A percentile compares a stretch with the other conserved stretches of the same genome.
Conservation (phyloP, 2,113 vertebrate genomes). For the Cyanoderma ruficeps region DNA sequence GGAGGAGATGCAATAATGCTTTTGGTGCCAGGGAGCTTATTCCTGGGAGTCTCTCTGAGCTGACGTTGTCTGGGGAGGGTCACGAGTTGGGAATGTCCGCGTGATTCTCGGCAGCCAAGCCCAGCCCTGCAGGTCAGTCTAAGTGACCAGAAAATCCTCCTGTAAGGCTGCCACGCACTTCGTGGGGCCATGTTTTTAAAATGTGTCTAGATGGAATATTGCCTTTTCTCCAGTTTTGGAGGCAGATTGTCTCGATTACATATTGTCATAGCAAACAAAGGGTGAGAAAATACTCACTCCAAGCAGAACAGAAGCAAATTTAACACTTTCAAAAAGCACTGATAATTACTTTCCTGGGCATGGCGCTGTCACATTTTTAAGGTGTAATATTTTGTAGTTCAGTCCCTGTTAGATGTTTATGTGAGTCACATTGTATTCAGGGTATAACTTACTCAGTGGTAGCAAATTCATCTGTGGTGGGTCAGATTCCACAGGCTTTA, state of each 20-base stretch:
- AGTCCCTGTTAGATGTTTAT: accelerated
- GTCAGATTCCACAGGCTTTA: neutral
- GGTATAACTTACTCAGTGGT: neutral
- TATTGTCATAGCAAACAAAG: neutral
- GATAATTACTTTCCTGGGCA: neutral
- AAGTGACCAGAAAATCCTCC: neutral
- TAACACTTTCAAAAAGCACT: neutral
- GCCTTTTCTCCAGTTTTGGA: neutral
- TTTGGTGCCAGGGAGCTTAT: neutral
- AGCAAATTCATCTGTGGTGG: accelerated
- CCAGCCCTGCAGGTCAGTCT: neutral
- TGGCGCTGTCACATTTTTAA: accelerated
- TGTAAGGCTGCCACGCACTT: neutral
- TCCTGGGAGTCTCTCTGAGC: neutral
- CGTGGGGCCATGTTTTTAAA: neutral
- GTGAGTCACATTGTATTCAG: neutral
- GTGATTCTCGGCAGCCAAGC: neutral
- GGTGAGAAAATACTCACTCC: neutral
- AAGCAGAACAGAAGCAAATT: neutral
- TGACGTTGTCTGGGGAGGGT: neutral
- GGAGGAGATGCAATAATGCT: neutral
- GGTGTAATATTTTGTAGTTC: neutral
- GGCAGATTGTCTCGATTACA: neutral
- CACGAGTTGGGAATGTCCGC: accelerated
- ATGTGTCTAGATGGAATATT: neutral